Evolutionary conservation across 2,113 vertebrate genomes (phyloP).

Genomic region (Lasiurus borealis): DNA sequence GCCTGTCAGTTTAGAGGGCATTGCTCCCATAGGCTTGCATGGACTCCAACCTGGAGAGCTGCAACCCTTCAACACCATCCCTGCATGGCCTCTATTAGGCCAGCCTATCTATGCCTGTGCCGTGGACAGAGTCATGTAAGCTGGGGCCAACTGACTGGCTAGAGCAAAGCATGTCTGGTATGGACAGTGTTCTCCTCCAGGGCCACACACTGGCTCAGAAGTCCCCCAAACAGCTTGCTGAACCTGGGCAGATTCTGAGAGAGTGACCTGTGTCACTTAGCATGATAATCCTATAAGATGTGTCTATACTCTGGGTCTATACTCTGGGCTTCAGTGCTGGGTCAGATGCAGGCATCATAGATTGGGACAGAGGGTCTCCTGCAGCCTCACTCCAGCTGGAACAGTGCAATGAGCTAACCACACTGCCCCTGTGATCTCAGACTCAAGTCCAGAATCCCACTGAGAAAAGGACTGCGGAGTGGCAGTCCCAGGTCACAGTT

Average conservation of each 20-base stretch:
- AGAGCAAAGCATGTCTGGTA: accelerated
- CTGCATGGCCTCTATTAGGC: accelerated
- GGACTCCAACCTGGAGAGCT: neutral
- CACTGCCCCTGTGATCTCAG: accelerated
- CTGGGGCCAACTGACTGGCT: accelerated
- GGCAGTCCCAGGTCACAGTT: neutral
- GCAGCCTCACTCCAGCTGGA: accelerated
- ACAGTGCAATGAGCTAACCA: accelerated
- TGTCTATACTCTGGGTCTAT: accelerated
- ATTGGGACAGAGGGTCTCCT: no score
- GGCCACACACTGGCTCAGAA: no score
- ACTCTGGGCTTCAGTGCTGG: neutral
- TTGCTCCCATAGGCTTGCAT: neutral
- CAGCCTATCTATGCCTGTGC: accelerated
- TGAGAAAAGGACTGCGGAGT: accelerated
- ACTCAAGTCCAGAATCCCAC: neutral
- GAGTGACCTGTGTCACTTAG: accelerated
- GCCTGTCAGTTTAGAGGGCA: neutral
- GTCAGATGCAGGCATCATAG: neutral
- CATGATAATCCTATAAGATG: accelerated
- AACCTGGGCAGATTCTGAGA: neutral
- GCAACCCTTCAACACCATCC: no score
- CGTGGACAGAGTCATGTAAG: no score
- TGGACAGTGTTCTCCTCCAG: neutral
- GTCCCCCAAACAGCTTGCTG: accelerated